phyloP scores from a whole-genome alignment of 1,140 invertebrate genomes.

The Phenacoccus solenopsis region DNA sequence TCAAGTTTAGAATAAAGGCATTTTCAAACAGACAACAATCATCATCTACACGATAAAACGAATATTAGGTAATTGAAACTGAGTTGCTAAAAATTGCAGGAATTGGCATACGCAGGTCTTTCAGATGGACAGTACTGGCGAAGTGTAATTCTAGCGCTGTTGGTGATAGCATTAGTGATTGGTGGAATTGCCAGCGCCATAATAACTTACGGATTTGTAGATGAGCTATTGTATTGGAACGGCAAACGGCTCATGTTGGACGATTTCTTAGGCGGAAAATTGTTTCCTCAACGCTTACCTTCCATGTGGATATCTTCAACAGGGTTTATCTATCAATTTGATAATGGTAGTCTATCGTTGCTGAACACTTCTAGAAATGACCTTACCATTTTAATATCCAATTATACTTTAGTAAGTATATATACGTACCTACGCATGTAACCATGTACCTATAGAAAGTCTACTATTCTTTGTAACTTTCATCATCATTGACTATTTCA shows the following conservation, averaged over 20 bases:
- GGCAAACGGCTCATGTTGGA: conserved; percentile 65
- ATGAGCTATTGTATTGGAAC: conserved; percentile 73
- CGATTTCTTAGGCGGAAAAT: conserved; percentile 51
- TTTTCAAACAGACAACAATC: no score
- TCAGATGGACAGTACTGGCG: conserved; percentile 75
- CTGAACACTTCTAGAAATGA: conserved; percentile 61
- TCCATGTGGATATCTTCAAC: conserved; percentile 62
- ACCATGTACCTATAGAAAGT: neutral
- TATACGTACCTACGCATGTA: neutral
- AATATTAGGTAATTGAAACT: no score
- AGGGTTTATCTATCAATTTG: conserved; percentile 69
- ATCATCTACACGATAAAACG: no score
- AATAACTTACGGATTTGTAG: conserved; percentile 73
- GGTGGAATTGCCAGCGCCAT: conserved; percentile 71
- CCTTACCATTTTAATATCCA: conserved; percentile 61
- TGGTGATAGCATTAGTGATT: conserved; percentile 73
- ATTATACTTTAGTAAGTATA: conserved; percentile 62
- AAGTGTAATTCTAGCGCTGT: conserved; percentile 66
- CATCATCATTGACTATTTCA: conserved; percentile 26
- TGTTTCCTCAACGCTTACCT: conserved; percentile 55
- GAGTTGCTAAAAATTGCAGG: neutral
- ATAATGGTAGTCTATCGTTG: conserved; percentile 63
- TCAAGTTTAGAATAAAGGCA: no score
- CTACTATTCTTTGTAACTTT: neutral
- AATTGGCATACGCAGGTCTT: conserved; percentile 11